Percentiles rank a stretch among this genome's conserved stretches.
These are phyloP conservation scores for Bradypodion ventrale DNA, from an alignment of 2,797 vertebrate species.

Conservation along the genomic window DNA sequence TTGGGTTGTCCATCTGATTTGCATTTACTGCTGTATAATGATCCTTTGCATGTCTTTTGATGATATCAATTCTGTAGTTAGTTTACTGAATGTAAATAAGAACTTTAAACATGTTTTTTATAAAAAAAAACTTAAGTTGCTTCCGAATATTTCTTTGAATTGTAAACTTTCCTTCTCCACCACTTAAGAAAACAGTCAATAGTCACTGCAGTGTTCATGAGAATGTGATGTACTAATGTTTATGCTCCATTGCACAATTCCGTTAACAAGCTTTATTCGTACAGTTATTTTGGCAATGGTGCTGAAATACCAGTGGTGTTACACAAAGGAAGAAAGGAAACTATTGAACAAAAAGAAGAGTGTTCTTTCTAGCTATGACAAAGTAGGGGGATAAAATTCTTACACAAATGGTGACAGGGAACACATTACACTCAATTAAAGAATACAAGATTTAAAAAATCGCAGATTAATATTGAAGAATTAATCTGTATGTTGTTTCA, in stretches of 20 bases:
- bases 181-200: conserved; percentile 17
- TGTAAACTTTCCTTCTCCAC: neutral
- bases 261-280: conserved; percentile 52
- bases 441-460: neutral
- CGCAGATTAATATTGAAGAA: neutral
- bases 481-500: neutral
- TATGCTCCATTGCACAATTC: conserved; percentile 64
- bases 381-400: conserved; percentile 16
- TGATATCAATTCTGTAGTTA: neutral
- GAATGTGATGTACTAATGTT: conserved; percentile 54
- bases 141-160: neutral
- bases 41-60: neutral
- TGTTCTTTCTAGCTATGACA: neutral
- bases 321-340: conserved; percentile 25
- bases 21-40: no score
- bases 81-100: neutral
- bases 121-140: neutral
- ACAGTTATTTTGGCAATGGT: conserved; percentile 57
- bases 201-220: conserved; percentile 31
- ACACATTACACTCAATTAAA: neutral
- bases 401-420: neutral
- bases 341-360: conserved; percentile 26
- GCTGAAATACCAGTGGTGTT: conserved; percentile 49
- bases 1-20: neutral
- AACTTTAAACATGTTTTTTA: neutral